Conservation (phyloP, 2,113 vertebrate species). For the Condylura cristata region DNA sequence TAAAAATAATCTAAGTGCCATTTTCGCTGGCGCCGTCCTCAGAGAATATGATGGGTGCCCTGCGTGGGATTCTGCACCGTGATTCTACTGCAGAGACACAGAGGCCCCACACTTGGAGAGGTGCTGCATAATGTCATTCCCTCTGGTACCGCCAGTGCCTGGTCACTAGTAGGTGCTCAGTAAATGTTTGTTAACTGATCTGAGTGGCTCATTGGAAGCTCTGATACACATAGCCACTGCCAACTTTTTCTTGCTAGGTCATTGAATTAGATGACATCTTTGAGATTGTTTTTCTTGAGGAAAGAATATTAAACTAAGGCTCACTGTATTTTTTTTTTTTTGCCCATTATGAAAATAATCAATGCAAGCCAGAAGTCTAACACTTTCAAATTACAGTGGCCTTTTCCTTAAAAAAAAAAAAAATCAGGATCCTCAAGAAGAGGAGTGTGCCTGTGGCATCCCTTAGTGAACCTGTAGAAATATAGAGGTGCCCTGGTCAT, state of each 20-base stretch:
- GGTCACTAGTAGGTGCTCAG: not conserved
- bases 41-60: not conserved
- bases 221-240: not conserved
- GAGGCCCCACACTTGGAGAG: not conserved
- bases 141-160: not conserved
- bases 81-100: not conserved
- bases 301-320: not conserved
- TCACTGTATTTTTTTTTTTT: slow-evolving; percentile 19
- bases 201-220: not conserved
- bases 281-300: not conserved
- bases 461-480: not conserved
- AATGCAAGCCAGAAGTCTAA: not conserved
- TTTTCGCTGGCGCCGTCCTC: not conserved
- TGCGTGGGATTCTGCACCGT: not conserved
- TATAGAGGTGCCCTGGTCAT: not conserved
- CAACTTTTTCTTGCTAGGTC: not conserved
- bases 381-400: not conserved
- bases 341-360: slow-evolving; percentile 11
- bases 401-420: not conserved
- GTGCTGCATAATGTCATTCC: not conserved
- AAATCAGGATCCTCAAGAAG: not conserved
- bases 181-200: not conserved
- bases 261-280: not conserved
- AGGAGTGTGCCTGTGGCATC: not conserved
- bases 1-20: not conserved